Evolutionary conservation across 37 sponge, comb jelly and placozoan genomes (phyloP).

Genomic region (Ephydatia muelleri): DNA sequence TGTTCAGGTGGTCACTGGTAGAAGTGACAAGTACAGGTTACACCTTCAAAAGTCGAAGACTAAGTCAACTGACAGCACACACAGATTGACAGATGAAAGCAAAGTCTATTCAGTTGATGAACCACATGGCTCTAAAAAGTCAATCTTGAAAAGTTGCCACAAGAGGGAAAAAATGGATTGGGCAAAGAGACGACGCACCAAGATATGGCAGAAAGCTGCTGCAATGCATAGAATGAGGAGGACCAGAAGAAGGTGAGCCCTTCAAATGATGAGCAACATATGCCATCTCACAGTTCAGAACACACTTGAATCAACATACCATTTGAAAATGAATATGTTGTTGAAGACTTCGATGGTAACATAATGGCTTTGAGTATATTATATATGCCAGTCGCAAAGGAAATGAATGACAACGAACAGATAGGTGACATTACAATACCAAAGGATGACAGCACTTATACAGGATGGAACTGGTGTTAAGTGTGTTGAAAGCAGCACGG

Average conservation of each 20-base stretch:
- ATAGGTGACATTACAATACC: too few relatives aligned
- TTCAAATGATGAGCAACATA: not conserved
- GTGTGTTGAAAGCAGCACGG: too few relatives aligned
- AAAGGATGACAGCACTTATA: too few relatives aligned
- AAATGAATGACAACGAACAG: too few relatives aligned
- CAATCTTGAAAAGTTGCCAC: not conserved
- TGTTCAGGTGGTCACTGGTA: constrained; percentile 29
- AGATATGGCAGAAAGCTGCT: not conserved
- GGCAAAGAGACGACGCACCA: too few relatives aligned
- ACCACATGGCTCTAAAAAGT: not conserved
- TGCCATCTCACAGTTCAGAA: not conserved
- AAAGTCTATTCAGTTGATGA: not conserved
- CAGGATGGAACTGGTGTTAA: too few relatives aligned
- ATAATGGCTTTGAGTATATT: not conserved
- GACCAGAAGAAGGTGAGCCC: not conserved
- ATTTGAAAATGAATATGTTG: not conserved
- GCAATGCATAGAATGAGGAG: not conserved
- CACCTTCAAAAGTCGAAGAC: not conserved
- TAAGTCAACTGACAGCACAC: not conserved
- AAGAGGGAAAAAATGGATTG: not conserved
- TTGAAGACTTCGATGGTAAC: not conserved
- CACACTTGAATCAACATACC: not conserved
- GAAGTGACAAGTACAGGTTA: constrained; percentile 5
- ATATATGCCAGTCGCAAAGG: too few relatives aligned
- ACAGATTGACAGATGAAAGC: not conserved